Evolutionary conservation across 2,113 vertebrate genomes (phyloP), one percentile per base, ranked within the genome.

Genomic region (Anolis sagrei): DNA sequence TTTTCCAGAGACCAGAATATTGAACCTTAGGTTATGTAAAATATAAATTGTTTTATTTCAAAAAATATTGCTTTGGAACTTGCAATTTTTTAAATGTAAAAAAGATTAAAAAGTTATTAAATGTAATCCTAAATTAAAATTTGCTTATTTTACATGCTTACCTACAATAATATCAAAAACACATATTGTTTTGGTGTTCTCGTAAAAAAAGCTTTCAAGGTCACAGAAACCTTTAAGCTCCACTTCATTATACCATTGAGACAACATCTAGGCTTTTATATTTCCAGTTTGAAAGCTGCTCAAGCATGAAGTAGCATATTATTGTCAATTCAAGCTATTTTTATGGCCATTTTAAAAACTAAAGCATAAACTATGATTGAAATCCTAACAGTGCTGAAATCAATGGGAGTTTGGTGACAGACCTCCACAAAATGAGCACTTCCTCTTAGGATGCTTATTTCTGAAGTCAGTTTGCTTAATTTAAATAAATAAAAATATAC

Each of bases 261-360:
- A 93, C 90, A 91, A 92, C 92, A 94, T 87, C 68, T 29, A 19
- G n/a, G 69, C 89, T 88, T 91, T 82, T 88, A 66, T 75, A 49
- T 0, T 79, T 86, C 89, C 16, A 85, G 89, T 90, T 69, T 73
- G 76, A 83, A 84, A 85, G 18, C 68, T 95, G 89, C 92, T 96
- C 91, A 95, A 93, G 95, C 96, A 94, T 96, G 94, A 97, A 94
- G 93, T 92, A 93, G 91, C 92, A 86, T 79, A 90, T 93, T 92
- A 94, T 93, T 87, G 89, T 91, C 92, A 93, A 95, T 95, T 94
- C 89, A 69, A 86, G 80, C 69, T 81, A 32, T 87, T 93, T 94
- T 94, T 91, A 95, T 90, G 91, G 92, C 83, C 84, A 88, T 91
- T 91, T 90, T 89, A 13, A 78, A 81, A 86, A 91, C 27, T 29